Evolutionary conservation across 2,797 vertebrate genomes (phyloP).

Genomic region (Mus caroli): DNA sequence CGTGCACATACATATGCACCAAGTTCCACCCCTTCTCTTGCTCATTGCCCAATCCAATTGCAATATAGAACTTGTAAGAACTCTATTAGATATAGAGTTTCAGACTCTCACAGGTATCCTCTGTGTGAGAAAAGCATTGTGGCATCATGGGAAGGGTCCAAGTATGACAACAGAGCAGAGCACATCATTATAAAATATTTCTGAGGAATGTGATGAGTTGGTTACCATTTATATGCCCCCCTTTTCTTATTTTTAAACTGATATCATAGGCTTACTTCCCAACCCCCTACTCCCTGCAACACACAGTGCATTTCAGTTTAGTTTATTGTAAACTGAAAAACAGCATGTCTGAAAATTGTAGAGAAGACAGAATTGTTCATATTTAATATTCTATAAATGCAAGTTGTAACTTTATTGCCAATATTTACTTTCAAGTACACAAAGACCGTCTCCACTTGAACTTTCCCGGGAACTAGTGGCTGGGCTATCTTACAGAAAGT

Average conservation of each 20-base stretch:
- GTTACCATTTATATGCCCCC: background rate
- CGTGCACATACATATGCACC: background rate
- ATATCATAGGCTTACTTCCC: background rate
- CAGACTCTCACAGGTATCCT: background rate
- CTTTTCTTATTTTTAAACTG: background rate
- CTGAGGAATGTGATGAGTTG: background rate
- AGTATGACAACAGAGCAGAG: background rate
- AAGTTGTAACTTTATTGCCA: background rate
- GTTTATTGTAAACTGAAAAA: slow-evolving; percentile 1
- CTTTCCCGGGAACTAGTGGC: background rate
- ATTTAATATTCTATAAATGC: background rate
- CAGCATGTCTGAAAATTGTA: background rate
- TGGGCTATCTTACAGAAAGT: background rate
- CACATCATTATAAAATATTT: background rate
- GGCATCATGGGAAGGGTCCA: background rate
- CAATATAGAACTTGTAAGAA: background rate
- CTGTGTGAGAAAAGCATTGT: background rate
- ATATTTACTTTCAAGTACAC: background rate
- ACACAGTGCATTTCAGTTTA: background rate
- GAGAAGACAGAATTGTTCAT: background rate
- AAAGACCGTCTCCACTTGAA: background rate
- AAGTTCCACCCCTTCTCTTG: background rate
- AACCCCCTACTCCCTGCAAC: accelerated
- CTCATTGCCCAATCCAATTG: background rate
- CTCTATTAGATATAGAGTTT: background rate